These are phyloP conservation scores for Vombatus ursinus DNA, from an alignment of 2,113 vertebrate species.

Conservation along the genomic window DNA sequence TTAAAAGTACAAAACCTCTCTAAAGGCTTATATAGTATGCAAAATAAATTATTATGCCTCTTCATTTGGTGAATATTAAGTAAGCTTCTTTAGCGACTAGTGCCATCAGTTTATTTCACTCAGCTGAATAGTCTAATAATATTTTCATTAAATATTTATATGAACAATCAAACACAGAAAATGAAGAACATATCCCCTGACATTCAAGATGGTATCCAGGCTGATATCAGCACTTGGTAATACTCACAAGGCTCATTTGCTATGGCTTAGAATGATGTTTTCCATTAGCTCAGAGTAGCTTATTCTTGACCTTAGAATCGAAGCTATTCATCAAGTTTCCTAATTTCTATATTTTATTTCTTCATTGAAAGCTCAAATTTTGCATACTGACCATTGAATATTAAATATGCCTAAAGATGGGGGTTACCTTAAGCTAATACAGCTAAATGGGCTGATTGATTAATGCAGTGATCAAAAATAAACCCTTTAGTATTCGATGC, in stretches of 20 bases:
- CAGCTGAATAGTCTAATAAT: slow-evolving; percentile 81
- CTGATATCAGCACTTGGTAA: slow-evolving; percentile 65
- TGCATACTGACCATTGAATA: slow-evolving; percentile 54
- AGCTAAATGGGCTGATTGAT: slow-evolving; percentile 55
- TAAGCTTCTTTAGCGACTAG: slow-evolving; percentile 60
- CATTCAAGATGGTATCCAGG: slow-evolving; percentile 73
- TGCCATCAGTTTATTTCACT: slow-evolving; percentile 78
- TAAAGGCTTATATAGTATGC: slow-evolving; percentile 71
- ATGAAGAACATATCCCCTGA: slow-evolving; percentile 75
- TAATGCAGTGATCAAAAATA: slow-evolving; percentile 50
- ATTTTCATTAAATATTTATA: slow-evolving; percentile 83
- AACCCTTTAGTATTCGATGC: slow-evolving; percentile 11
- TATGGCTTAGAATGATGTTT: slow-evolving; percentile 66
- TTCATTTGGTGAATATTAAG: slow-evolving; percentile 77
- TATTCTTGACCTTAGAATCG: slow-evolving; percentile 67
- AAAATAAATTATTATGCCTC: slow-evolving; percentile 75
- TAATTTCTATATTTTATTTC: slow-evolving; percentile 64
- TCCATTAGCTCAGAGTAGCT: slow-evolving; percentile 73
- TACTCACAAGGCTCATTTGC: slow-evolving; percentile 61
- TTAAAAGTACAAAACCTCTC: slow-evolving; percentile 70
- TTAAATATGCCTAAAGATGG: slow-evolving; percentile 63
- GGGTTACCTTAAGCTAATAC: slow-evolving; percentile 49
- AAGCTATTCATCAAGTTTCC: slow-evolving; percentile 65
- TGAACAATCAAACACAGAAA: slow-evolving; percentile 78
- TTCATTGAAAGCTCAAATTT: slow-evolving; percentile 49